Percentiles rank a stretch among this genome's conserved stretches.
Conservation (phyloP, 2,888 invertebrate species). For the Eumerus sabulonum region DNA sequence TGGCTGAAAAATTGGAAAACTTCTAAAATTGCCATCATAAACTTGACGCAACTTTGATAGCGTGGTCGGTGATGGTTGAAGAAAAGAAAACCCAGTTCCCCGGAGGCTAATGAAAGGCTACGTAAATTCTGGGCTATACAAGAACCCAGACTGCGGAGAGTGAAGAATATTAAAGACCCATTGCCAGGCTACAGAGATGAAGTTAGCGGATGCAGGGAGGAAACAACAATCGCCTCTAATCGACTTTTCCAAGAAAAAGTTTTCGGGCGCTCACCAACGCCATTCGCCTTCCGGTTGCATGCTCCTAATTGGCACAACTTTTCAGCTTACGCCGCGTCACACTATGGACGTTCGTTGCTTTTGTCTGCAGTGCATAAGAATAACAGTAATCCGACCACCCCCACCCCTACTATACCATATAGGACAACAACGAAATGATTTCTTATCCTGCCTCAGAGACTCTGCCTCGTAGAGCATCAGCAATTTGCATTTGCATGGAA, state of each 20-base stretch:
- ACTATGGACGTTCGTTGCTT: slow-evolving; percentile 10
- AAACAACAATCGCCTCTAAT: slow-evolving; percentile 44
- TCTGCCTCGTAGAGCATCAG: slow-evolving; percentile 31
- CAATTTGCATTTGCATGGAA: slow-evolving; percentile 57
- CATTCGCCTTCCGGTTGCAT: slow-evolving; percentile 38
- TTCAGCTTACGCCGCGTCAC: slow-evolving; percentile 18
- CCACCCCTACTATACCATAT: slow-evolving; percentile 1
- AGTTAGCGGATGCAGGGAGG: background rate
- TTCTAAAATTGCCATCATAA: slow-evolving; percentile 57
- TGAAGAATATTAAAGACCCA: slow-evolving; percentile 50
- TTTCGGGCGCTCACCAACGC: slow-evolving; percentile 12
- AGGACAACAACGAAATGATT: slow-evolving; percentile 44
- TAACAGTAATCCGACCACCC: slow-evolving; percentile 3
- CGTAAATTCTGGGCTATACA: slow-evolving; percentile 46
- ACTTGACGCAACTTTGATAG: slow-evolving; percentile 40
- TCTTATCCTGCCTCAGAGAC: slow-evolving; percentile 42
- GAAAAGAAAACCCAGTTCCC: slow-evolving; percentile 25
- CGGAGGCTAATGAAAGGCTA: slow-evolving; percentile 46
- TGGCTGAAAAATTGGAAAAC: slow-evolving; percentile 60
- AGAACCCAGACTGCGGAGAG: slow-evolving; percentile 10
- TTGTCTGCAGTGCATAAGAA: slow-evolving; percentile 29
- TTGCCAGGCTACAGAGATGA: slow-evolving; percentile 1
- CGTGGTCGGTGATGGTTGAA: slow-evolving; percentile 14
- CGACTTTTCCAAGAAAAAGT: slow-evolving; percentile 43
- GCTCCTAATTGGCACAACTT: slow-evolving; percentile 49